A percentile compares a stretch with the other conserved stretches of the same genome.
phyloP scores from a whole-genome alignment of 2,888 invertebrate genomes.

The Eupithecia centaureata region DNA sequence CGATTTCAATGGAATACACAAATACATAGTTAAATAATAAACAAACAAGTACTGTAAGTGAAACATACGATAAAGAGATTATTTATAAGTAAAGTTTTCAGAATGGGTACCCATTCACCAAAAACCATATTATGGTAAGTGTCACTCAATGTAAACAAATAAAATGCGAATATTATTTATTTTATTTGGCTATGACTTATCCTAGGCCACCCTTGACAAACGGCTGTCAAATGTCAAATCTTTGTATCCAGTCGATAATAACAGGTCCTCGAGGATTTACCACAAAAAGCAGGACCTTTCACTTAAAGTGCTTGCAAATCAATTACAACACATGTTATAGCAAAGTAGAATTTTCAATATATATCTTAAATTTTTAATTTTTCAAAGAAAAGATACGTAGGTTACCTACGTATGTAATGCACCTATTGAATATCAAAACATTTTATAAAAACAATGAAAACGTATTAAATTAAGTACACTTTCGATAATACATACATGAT shows the following conservation, averaged over 20 bases:
- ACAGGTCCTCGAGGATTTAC: not conserved
- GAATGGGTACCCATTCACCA: no score
- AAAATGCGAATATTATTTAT: not conserved
- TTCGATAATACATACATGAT: not conserved
- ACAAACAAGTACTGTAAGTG: not conserved
- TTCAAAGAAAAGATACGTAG: not conserved
- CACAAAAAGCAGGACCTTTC: not conserved
- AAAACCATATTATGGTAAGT: no score
- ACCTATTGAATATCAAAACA: not conserved
- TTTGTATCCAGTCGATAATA: not conserved
- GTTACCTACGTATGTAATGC: not conserved
- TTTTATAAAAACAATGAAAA: not conserved
- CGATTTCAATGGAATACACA: conserved; percentile 40
- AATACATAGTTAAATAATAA: conserved; percentile 10
- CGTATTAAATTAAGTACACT: not conserved
- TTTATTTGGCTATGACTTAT: not conserved
- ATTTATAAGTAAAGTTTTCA: no score
- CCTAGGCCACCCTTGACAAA: conserved; percentile 1
- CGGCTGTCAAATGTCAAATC: conserved; percentile 6
- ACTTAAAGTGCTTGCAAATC: not conserved
- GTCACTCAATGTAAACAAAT: not conserved
- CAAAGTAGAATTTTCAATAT: not conserved
- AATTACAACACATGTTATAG: not conserved
- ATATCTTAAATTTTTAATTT: not conserved
- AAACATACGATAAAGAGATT: not conserved